Percentiles rank a stretch among this genome's conserved stretches.
Conservation (phyloP, 2,113 vertebrate species). For the Paralichthys olivaceus region DNA sequence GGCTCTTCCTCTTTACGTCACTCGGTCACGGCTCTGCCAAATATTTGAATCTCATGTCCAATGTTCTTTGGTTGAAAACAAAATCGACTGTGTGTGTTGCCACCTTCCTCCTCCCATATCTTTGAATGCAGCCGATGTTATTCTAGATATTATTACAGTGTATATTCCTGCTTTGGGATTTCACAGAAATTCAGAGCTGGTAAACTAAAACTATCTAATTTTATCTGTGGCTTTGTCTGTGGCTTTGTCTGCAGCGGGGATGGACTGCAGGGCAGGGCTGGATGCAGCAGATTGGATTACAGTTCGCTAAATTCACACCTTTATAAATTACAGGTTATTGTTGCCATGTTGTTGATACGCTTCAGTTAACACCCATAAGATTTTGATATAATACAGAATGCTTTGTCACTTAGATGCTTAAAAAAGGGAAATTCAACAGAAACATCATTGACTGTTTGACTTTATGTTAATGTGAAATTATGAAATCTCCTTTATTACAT, state of each 20-base stretch:
- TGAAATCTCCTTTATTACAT: too few relatives aligned
- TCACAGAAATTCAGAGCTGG: not conserved
- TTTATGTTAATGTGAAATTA: too few relatives aligned
- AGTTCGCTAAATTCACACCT: not conserved
- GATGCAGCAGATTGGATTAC: constrained; percentile 33
- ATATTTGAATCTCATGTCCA: not conserved
- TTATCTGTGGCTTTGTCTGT: constrained; percentile 32
- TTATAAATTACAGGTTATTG: constrained; percentile 5
- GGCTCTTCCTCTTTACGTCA: not conserved
- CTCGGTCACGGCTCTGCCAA: not conserved
- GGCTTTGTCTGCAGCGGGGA: constrained; percentile 35
- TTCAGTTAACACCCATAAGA: not conserved
- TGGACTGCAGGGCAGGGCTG: constrained; percentile 48
- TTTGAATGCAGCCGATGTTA: not conserved
- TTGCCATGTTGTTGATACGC: not conserved
- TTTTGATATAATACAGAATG: not conserved
- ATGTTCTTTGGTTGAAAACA: not conserved
- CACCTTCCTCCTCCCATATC: not conserved
- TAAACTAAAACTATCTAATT: constrained; percentile 35
- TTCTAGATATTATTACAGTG: not conserved
- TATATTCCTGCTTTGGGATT: constrained; percentile 9
- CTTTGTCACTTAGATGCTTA: not conserved
- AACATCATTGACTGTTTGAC: too few relatives aligned
- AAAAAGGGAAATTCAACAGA: not conserved
- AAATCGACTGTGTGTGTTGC: not conserved